A percentile compares a stretch with the other conserved stretches of the same genome.
Evolutionary conservation across 2,888 invertebrate genomes (phyloP).

Genomic region (Cheilosia vulpina): DNA sequence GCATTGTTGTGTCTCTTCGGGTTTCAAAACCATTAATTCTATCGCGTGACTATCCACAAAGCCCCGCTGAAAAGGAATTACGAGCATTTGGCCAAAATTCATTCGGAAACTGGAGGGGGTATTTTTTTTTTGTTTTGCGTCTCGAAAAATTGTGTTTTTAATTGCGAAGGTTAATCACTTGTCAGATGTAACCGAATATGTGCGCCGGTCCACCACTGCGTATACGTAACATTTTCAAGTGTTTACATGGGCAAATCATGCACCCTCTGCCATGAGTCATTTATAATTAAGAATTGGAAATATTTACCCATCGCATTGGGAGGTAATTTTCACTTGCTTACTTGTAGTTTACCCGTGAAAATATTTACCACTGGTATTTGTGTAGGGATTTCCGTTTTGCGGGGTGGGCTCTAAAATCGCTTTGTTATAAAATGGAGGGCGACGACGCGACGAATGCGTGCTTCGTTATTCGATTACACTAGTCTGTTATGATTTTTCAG

Average conservation of each 20-base stretch:
- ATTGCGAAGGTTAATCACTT: neutral
- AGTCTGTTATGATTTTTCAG: slow-evolving; percentile 18
- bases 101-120: neutral
- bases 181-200: neutral
- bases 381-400: slow-evolving; percentile 8
- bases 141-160: neutral
- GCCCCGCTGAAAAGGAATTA: neutral
- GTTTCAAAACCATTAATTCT: slow-evolving; percentile 23
- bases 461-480: slow-evolving; percentile 17
- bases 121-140: neutral
- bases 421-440: slow-evolving; percentile 7
- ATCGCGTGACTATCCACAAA: slow-evolving; percentile 41
- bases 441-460: neutral
- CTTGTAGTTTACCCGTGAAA: slow-evolving; percentile 22
- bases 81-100: slow-evolving; percentile 18
- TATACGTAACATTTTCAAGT: slow-evolving; percentile 14
- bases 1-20: slow-evolving; percentile 22
- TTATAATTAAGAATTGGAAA: slow-evolving; percentile 35
- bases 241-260: neutral
- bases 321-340: slow-evolving; percentile 37
- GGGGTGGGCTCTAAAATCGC: slow-evolving; percentile 42
- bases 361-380: slow-evolving; percentile 27
- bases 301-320: slow-evolving; percentile 29
- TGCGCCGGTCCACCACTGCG: neutral
- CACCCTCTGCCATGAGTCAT: slow-evolving; percentile 23